Evolutionary conservation across 2,113 vertebrate genomes (phyloP).

Genomic region (Paedocypris sp.): DNA sequence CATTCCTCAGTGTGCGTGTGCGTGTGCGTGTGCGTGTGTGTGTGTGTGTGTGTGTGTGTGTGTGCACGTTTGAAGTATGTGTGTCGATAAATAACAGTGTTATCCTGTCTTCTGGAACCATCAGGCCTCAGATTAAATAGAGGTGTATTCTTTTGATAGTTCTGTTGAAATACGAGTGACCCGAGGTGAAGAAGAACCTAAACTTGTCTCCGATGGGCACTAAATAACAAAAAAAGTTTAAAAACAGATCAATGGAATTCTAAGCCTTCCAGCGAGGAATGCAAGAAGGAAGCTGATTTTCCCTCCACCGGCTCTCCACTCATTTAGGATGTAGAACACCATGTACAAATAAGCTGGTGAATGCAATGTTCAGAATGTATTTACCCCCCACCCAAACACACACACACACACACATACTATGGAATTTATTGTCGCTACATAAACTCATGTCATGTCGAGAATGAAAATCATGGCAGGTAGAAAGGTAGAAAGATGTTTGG

Average conservation of each 20-base stretch:
- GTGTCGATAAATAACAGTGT: neutral
- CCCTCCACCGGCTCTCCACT: neutral
- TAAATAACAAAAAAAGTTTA: conserved; percentile 16
- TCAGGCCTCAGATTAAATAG: neutral
- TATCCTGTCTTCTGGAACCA: neutral
- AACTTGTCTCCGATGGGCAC: conserved; percentile 9
- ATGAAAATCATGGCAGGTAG: neutral
- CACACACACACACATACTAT: too few relatives aligned
- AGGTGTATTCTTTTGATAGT: neutral
- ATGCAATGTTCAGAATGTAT: conserved; percentile 3
- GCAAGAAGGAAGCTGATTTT: conserved; percentile 7
- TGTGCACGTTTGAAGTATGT: neutral
- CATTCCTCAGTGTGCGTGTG: neutral
- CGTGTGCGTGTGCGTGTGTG: neutral
- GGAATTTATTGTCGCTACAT: too few relatives aligned
- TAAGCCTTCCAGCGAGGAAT: conserved; percentile 15
- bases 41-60: neutral
- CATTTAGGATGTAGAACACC: conserved; percentile 4
- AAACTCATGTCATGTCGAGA: neutral
- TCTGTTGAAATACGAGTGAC: conserved; percentile 3
- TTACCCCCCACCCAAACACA: too few relatives aligned
- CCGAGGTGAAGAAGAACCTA: neutral
- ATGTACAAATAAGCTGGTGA: conserved; percentile 1
- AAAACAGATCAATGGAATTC: conserved; percentile 28
- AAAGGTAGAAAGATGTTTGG: neutral